A percentile compares a stretch with the other conserved stretches of the same genome.
These are phyloP conservation scores for Drosophila silvestris DNA, from an alignment of 2,888 invertebrate species.

Conservation along the genomic window DNA sequence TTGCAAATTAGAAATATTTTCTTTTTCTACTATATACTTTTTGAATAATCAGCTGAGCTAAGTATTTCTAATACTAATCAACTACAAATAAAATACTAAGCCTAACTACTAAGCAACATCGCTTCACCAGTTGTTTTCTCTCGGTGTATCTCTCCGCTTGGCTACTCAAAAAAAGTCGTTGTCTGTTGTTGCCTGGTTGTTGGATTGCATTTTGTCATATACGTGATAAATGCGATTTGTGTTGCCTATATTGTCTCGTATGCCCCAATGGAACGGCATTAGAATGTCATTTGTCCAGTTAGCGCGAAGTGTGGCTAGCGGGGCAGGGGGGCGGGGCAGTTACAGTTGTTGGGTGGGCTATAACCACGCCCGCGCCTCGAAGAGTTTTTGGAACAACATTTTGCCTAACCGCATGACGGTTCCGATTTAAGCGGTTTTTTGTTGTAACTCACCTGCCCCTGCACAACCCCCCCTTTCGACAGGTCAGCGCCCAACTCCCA, in stretches of 20 bases:
- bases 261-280: conserved; percentile 60
- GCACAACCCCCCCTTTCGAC: not conserved
- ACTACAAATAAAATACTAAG: not conserved
- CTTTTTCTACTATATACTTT: too few species aligned
- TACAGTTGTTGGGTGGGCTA: conserved; percentile 18
- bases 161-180: not conserved
- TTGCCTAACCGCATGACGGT: conserved; percentile 42
- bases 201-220: conserved; percentile 72
- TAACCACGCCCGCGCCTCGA: conserved; percentile 35
- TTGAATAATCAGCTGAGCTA: too few species aligned
- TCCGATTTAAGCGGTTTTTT: conserved; percentile 61
- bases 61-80: not conserved
- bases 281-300: conserved; percentile 67
- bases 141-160: not conserved
- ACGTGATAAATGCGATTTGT: conserved; percentile 73
- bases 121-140: not conserved
- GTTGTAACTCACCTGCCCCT: conserved; percentile 7
- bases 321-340: not conserved
- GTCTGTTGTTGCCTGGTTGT: conserved; percentile 14
- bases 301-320: not conserved
- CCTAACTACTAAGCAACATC: not conserved
- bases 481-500: not conserved
- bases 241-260: conserved; percentile 28
- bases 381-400: conserved; percentile 34
- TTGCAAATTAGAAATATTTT: too few species aligned